Evolutionary conservation across 2,113 vertebrate species (phyloP).

Genomic region (Festucalex cinctus): DNA sequence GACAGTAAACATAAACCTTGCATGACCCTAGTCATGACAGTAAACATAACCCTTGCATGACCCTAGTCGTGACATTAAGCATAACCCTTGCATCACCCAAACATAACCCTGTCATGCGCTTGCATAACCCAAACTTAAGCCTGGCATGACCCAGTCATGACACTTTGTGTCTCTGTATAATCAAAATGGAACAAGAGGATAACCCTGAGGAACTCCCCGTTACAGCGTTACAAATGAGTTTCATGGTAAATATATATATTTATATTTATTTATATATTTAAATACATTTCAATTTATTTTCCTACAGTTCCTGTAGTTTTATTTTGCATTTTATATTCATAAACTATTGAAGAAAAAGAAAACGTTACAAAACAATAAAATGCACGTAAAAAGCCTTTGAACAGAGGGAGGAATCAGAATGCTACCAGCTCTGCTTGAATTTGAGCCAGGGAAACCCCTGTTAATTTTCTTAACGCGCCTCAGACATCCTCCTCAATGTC

Average conservation of each 20-base stretch:
- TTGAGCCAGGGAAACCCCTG: background rate
- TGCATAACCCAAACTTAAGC: no score
- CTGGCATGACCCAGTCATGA: no score
- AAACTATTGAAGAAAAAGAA: background rate
- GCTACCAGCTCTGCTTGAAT: background rate
- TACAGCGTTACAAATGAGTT: background rate
- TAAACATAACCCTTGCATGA: no score
- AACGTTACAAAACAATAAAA: background rate
- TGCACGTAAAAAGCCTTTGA: background rate
- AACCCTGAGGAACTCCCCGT: background rate
- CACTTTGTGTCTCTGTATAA: background rate
- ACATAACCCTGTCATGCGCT: no score
- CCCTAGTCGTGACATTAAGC: no score
- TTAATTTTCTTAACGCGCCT: conserved; percentile 32
- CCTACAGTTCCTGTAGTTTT: no score
- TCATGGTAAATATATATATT: no score
- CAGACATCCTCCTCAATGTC: conserved; percentile 76
- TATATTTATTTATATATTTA: no score
- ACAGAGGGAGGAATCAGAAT: background rate
- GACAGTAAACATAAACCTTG: no score
- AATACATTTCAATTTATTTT: no score
- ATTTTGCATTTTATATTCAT: background rate
- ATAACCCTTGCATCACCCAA: no score
- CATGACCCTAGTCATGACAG: no score
- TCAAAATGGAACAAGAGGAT: background rate